Evolutionary conservation across 2,797 vertebrate genomes (phyloP).

Genomic region (Crenuchus spilurus): DNA sequence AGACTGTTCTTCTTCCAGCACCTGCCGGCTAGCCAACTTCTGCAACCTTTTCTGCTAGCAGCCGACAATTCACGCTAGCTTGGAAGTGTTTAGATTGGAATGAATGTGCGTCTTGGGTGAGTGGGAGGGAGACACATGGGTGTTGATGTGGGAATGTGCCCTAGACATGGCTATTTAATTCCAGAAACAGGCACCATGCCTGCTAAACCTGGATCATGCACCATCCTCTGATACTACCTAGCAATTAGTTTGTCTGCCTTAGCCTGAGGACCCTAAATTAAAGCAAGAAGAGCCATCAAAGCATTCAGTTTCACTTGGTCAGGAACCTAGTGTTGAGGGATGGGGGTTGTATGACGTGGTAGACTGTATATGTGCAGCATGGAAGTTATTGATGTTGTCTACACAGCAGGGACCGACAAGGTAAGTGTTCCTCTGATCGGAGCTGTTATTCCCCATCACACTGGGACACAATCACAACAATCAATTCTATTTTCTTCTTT

Average conservation of each 20-base stretch:
- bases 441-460: constrained; percentile 35
- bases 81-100: constrained; percentile 42
- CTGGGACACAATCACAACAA: constrained; percentile 14
- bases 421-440: constrained; percentile 7
- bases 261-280: constrained; percentile 40
- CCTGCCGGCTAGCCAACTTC: constrained; percentile 30
- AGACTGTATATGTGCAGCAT: constrained; percentile 20
- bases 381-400: constrained; percentile 46
- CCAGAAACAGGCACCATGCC: constrained; percentile 14
- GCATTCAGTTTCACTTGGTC: neutral
- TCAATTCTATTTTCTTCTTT: constrained; percentile 5
- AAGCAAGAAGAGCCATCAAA: constrained; percentile 39
- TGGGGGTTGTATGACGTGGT: neutral
- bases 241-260: constrained; percentile 45
- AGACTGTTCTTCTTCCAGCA: constrained; percentile 22
- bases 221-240: constrained; percentile 23
- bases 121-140: constrained; percentile 18
- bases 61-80: constrained; percentile 12
- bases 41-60: constrained; percentile 28
- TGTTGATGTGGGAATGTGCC: constrained; percentile 38
- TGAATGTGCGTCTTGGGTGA: constrained; percentile 28
- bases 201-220: constrained; percentile 11
- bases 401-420: constrained; percentile 23
- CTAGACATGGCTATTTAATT: constrained; percentile 19
- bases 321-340: neutral